Evolutionary conservation across 2,113 vertebrate species (phyloP), one percentile per base, ranked within the genome.

Genomic region (Ailuropoda melanoleuca): DNA sequence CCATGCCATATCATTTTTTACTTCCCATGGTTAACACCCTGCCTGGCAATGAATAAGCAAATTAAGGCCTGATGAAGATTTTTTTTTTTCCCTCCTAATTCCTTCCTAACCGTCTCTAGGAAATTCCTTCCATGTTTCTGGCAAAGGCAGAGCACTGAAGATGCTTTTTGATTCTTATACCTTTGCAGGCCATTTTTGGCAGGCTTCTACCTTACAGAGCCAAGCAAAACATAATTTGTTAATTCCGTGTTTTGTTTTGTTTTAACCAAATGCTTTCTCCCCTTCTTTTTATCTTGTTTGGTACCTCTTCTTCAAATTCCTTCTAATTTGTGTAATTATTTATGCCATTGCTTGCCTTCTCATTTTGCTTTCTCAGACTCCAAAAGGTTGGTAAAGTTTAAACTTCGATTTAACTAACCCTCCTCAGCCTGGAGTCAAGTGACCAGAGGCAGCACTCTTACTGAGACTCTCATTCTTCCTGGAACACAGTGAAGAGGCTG

Each of bases 211-310:
- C 48, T 86, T 66, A 86, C 60, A 90, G 58, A 84, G 90, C 82
- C 88, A 96, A 88, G 66, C 75, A 96, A 96, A 96, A 68, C 58
- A 89, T 83, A 62, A 81, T 97, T 97, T 75, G 72, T 50, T 96
- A 37, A 37, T 10, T 37, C 34, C 8, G 18, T 34, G 26, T 64
- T 4, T 62, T 68, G 7, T n/a, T 83, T 60, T 84, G n/a, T 34
- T 94, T 91, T 17, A 93, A 88, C 4, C 74, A 90, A 94, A 19
- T 81, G 17, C 29, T 80, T 50, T 74, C 14, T 43, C 12, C 3
- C 1, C 34, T 43, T 43, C 19, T 50, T 92, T 81, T 60, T 18
- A 93, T 86, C 18, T 15, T 31, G n/a, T 77, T 93, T 95, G 90
- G 60, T n/a, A 95, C 31, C 48, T 93, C 56, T 21, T 94, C n/a